Base-by-base conservation (phyloP, 2,797 vertebrate genomes). In the Hippocampus kuda region DNA sequence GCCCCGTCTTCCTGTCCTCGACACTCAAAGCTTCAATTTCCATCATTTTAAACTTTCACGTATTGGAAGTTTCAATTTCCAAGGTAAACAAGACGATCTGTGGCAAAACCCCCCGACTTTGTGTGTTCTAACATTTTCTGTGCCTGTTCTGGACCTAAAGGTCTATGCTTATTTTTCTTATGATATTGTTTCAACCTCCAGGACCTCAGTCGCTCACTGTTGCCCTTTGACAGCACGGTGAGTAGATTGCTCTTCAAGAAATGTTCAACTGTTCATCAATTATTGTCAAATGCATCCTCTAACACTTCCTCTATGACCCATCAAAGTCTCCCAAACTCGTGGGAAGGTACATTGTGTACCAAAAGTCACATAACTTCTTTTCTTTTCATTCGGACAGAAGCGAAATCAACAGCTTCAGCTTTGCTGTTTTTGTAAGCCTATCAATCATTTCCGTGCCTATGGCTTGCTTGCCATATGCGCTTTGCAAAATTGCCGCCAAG, bases 171-270 rank as follows among this genome's bases (percentile, higher is more conserved):
- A 61, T 77, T 0, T 69, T 68, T 76, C 34, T 75, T 74, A 18
- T 74, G 24, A 64, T 73, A 3, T 66, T 72, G 51, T 80, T 79
- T 84, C 30, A 70, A 84, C 85, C 87, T 82, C 69, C 86, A 93
- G 92, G 90, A 86, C 54, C 78, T 84, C 66, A 93, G 84, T 81
- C 87, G 70, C 59, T 91, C 90, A 69, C 78, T 93, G 78, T 71
- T 90, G 68, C 92, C 91, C 69, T 93, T 93, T 78, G 89, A 89
- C 76, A 84, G 76, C 75, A 74, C 81, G 90, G 93, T 93, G 80
- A 85, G 90, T 94, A 88, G 82, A 70, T 68, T 72, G 22, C 2
- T 26, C 53, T 65, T 13, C n/a, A 34, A 34, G 34, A 6, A 34
- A 34, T 34, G 34, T 34, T 34, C 34, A 34, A 6, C 34, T 34